phyloP scores from a whole-genome alignment of 2,113 vertebrate species.

The Strix aluco region DNA sequence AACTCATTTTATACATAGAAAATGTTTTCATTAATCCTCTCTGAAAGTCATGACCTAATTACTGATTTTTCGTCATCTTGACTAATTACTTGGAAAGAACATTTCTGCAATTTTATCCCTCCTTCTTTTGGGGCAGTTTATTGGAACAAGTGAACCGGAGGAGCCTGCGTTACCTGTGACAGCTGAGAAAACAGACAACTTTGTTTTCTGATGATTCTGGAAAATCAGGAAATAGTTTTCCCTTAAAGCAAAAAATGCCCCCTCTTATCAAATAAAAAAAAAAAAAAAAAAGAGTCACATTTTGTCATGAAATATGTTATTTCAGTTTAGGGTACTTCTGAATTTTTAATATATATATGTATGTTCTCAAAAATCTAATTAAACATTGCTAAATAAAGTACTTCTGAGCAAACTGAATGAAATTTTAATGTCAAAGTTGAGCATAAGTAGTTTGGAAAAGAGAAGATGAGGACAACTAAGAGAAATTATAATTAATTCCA shows the following conservation, averaged over 20 bases:
- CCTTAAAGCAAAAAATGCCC: neutral
- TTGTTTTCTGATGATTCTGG: neutral
- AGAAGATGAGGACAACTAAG: neutral
- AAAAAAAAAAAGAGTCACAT: neutral
- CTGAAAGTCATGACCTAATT: slow-evolving; percentile 25
- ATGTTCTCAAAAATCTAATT: slow-evolving; percentile 22
- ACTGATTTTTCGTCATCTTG: neutral
- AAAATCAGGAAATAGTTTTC: neutral
- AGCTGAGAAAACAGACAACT: neutral
- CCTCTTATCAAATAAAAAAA: neutral
- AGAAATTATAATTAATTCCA: neutral
- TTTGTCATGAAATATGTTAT: neutral
- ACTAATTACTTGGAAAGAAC: neutral
- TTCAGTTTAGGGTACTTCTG: neutral
- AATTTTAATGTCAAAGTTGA: slow-evolving; percentile 44
- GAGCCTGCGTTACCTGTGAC: fast-evolving
- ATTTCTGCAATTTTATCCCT: neutral
- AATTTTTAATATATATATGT: neutral
- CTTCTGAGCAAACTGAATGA: neutral
- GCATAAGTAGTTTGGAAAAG: neutral
- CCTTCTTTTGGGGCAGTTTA: neutral
- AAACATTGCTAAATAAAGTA: slow-evolving; percentile 24
- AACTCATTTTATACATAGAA: neutral
- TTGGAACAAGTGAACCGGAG: neutral
- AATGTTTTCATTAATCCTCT: slow-evolving; percentile 11